Percentiles rank a stretch among this genome's conserved stretches.
Evolutionary conservation across 1,140 invertebrate species (phyloP).

Genomic region (Lordiphosa collinella): DNA sequence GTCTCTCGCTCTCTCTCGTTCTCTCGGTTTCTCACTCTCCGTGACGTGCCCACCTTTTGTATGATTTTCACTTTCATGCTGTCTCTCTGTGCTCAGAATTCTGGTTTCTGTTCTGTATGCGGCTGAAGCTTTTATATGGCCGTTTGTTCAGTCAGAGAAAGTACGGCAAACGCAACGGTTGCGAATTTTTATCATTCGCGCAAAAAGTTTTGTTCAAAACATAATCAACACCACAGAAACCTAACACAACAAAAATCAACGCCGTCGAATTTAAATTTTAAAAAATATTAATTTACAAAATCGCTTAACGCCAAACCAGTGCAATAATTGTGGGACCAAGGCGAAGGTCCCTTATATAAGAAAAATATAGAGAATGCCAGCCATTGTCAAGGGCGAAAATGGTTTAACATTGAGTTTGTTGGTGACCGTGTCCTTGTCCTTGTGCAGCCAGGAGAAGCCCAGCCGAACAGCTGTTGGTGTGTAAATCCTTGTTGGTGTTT

Average conservation of each 20-base stretch:
- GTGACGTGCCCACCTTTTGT: slow-evolving; percentile 16
- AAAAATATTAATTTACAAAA: slow-evolving; percentile 21
- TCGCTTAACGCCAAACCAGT: slow-evolving; percentile 1
- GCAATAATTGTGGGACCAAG: slow-evolving; percentile 41
- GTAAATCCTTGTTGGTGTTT: slow-evolving; percentile 22
- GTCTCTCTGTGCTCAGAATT: slow-evolving; percentile 23
- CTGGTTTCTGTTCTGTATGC: slow-evolving; percentile 34
- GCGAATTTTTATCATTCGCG: slow-evolving; percentile 40
- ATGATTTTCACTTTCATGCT: slow-evolving; percentile 73
- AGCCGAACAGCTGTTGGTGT: slow-evolving; percentile 70
- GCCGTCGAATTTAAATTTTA: neutral
- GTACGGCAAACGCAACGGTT: slow-evolving; percentile 66
- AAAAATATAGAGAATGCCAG: slow-evolving; percentile 7
- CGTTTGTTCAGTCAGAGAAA: slow-evolving; percentile 67
- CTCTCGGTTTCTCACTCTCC: slow-evolving; percentile 5
- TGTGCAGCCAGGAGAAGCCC: slow-evolving; percentile 53
- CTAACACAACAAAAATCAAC: neutral
- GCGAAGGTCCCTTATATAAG: slow-evolving; percentile 38
- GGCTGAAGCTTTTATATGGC: slow-evolving; percentile 43
- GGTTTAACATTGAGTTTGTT: slow-evolving; percentile 43
- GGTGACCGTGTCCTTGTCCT: slow-evolving; percentile 63
- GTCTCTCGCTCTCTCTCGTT: slow-evolving; percentile 18
- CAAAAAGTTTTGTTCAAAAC: slow-evolving; percentile 25
- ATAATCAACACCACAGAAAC: neutral
- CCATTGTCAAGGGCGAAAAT: slow-evolving; percentile 43